Evolutionary conservation across 2,888 invertebrate genomes (phyloP).

Genomic region (Lysandra bellargus): DNA sequence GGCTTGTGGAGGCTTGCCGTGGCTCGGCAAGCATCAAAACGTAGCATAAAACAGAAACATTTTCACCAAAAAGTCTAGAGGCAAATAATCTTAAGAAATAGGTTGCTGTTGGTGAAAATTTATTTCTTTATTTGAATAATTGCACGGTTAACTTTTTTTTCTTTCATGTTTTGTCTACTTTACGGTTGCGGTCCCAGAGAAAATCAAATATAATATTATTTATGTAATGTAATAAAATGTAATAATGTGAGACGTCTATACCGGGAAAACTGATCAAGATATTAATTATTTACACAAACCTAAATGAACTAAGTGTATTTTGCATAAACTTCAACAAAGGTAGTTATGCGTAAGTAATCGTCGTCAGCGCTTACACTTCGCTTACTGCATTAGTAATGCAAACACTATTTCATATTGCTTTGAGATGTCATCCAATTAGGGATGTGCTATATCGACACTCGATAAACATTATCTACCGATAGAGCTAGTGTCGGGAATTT

Average conservation of each 20-base stretch:
- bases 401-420: constrained; percentile 23
- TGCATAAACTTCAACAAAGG: not conserved
- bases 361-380: not conserved
- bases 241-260: not conserved
- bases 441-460: not conserved
- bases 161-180: no score
- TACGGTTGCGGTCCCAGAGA: no score
- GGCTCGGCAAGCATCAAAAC: no score
- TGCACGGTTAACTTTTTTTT: no score
- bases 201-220: no score
- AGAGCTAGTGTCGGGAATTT: not conserved
- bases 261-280: not conserved
- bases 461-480: not conserved
- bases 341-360: not conserved
- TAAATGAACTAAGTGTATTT: not conserved
- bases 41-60: no score
- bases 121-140: no score
- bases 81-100: no score
- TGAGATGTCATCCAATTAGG: constrained; percentile 15
- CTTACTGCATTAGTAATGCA: constrained; percentile 6
- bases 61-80: no score
- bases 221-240: no score
- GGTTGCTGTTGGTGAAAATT: no score
- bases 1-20: no score
- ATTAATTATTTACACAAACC: not conserved